phyloP scores from a whole-genome alignment of 35 echinoderm and acorn worm species.

The Lytechinus pictus region DNA sequence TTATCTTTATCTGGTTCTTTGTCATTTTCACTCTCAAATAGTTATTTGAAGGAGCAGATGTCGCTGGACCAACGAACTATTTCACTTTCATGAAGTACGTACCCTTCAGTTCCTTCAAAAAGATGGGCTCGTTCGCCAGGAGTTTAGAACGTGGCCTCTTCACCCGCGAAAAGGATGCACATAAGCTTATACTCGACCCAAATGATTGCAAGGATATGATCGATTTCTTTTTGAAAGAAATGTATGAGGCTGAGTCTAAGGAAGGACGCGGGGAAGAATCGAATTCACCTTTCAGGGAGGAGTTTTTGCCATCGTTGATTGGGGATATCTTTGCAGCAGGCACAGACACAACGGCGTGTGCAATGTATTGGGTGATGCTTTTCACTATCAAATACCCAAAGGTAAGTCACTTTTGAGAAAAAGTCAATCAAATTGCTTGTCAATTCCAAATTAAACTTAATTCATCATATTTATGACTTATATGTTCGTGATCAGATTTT shows the following conservation, averaged over 20 bases:
- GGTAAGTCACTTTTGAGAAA: neutral
- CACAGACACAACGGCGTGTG: constrained; percentile 65
- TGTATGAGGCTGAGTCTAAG: constrained; percentile 50
- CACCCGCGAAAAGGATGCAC: constrained; percentile 46
- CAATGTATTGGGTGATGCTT: constrained; percentile 64
- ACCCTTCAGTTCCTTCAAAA: constrained; percentile 50
- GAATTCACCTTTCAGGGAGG: constrained; percentile 56
- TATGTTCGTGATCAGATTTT: neutral
- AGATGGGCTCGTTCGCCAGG: neutral
- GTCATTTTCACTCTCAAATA: neutral
- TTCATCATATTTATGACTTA: too few relatives aligned
- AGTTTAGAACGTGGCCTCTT: constrained; percentile 36
- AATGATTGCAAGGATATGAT: constrained; percentile 75
- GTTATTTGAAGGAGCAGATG: neutral
- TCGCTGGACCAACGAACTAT: constrained; percentile 39
- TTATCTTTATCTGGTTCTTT: neutral
- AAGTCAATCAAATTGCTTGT: too few relatives aligned
- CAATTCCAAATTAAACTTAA: too few relatives aligned
- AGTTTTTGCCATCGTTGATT: constrained; percentile 52
- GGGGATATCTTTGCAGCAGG: constrained; percentile 83
- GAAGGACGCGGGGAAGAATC: neutral
- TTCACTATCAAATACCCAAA: constrained; percentile 63
- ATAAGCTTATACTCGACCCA: constrained; percentile 52
- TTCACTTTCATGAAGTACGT: constrained; percentile 70
- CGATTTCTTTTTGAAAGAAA: constrained; percentile 73